A percentile compares a stretch with the other conserved stretches of the same genome.
These are phyloP conservation scores for Eulithis prunata DNA, from an alignment of 2,888 invertebrate species.

Conservation along the genomic window DNA sequence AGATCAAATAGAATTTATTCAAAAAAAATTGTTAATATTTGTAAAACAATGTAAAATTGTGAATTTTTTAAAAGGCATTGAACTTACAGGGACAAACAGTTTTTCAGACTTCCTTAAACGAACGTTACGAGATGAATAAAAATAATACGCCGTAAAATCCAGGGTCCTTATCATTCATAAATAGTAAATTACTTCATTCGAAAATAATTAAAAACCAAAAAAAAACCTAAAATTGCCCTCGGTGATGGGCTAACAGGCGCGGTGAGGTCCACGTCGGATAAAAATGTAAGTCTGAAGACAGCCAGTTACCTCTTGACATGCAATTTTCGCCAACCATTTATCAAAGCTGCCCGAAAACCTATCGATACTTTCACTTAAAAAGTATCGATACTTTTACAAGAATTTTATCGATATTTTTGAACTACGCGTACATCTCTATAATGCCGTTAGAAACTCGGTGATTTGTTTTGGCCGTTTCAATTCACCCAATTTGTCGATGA, in stretches of 20 bases:
- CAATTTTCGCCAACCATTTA: slow-evolving; percentile 81
- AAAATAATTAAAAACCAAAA: slow-evolving; percentile 42
- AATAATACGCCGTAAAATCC: too few species aligned
- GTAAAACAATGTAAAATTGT: too few species aligned
- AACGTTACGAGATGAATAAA: too few species aligned
- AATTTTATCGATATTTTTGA: slow-evolving; percentile 48
- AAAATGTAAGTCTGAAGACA: slow-evolving; percentile 75
- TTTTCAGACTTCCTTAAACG: too few species aligned
- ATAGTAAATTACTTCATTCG: slow-evolving; percentile 35
- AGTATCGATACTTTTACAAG: slow-evolving; percentile 1
- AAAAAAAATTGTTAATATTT: too few species aligned
- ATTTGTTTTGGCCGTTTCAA: slow-evolving; percentile 39
- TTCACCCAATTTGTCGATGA: slow-evolving; percentile 32
- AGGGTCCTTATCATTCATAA: slow-evolving; percentile 14
- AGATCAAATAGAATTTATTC: too few species aligned
- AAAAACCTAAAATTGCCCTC: slow-evolving; percentile 49
- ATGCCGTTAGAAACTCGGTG: slow-evolving; percentile 33
- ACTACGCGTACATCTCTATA: slow-evolving; percentile 18
- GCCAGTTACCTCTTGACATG: slow-evolving; percentile 79
- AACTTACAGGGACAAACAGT: too few species aligned
- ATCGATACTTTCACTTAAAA: slow-evolving; percentile 45
- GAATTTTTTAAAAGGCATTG: neutral
- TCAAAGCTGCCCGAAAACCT: slow-evolving; percentile 59
- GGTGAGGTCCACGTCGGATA: slow-evolving; percentile 69
- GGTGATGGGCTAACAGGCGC: slow-evolving; percentile 66